Percentiles rank a stretch among this genome's conserved stretches.
Conservation (phyloP, 2,113 vertebrate species). For the Capra hircus region DNA sequence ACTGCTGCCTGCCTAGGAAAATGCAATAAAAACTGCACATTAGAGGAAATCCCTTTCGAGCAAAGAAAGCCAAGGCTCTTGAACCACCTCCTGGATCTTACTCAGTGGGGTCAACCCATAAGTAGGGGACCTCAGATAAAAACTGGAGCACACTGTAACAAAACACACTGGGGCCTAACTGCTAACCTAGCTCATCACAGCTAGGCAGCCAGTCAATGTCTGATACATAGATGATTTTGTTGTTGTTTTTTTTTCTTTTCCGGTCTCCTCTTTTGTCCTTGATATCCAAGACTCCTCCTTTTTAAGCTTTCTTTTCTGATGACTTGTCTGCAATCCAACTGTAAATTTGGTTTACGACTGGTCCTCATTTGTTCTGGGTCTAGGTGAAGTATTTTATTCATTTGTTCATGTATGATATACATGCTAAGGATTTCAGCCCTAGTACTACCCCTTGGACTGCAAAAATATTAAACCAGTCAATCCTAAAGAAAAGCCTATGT, state of each 20-base stretch:
- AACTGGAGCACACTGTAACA: neutral
- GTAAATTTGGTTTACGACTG: neutral
- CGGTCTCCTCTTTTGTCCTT: neutral
- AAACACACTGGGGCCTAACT: neutral
- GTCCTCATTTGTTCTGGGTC: neutral
- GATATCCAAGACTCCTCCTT: neutral
- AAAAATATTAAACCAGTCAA: neutral
- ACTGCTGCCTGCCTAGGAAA: neutral
- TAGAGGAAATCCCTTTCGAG: neutral
- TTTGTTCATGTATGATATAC: neutral
- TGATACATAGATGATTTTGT: neutral
- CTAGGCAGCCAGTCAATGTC: neutral
- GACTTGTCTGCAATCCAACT: neutral
- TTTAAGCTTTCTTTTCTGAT: neutral
- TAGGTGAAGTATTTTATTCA: neutral
- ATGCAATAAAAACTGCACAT: neutral
- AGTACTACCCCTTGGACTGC: neutral
- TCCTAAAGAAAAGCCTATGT: neutral
- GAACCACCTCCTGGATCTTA: neutral
- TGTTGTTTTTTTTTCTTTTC: neutral
- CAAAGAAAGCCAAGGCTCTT: neutral
- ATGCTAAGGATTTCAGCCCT: neutral
- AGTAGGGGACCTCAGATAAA: neutral
- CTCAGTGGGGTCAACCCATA: neutral
- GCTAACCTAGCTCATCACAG: neutral